Evolutionary conservation across 2,797 vertebrate species (phyloP), one percentile per base, ranked within the genome.

Genomic region (Erethizon dorsatum): DNA sequence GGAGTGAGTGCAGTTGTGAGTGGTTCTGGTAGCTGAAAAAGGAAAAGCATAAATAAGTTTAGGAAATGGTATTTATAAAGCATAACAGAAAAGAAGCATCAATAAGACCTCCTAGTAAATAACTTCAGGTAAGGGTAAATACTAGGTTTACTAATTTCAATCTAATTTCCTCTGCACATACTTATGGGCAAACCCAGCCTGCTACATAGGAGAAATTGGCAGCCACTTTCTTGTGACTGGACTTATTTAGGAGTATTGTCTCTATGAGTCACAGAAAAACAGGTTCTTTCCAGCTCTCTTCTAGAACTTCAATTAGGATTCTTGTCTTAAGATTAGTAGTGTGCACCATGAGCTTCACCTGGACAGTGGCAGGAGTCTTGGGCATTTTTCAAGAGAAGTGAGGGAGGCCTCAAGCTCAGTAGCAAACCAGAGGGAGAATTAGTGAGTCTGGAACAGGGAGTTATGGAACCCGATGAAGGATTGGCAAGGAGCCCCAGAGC

Each of bases 81-180:
- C 75, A 87, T 88, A 88, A 92, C 86, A 97, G 96, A 71, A 95
- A 92, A 93, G 90, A 90, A 85, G 83, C 86, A 77, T 52, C 83
- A 56, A 69, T 56, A 82, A 93, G 93, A 82, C 67, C 78, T 95
- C 79, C 63, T 73, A 90, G 63, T 96, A 94, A 90, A 96, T 95
- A 91, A 96, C 96, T 96, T 97, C 61, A 95, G 85, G 52, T 77
- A 57, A 92, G 57, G 15, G 73, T 97, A 96, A 95, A 92, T 95
- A 57, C 59, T 85, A 83, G 78, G 50, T 86, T 95, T 97, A 92
- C 92, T 92, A 86, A 95, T 85, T 91, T 93, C 78, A 94, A 22
- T 96, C 94, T 59, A 22, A 37, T 78, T 97, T 94, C 56, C 59
- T 93, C 59, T 26, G 59, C 80, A 91, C 50, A 73, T 79, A 65